Base-by-base conservation (phyloP, 2,888 invertebrate genomes). In the Lepidocyrtinus sp. region DNA sequence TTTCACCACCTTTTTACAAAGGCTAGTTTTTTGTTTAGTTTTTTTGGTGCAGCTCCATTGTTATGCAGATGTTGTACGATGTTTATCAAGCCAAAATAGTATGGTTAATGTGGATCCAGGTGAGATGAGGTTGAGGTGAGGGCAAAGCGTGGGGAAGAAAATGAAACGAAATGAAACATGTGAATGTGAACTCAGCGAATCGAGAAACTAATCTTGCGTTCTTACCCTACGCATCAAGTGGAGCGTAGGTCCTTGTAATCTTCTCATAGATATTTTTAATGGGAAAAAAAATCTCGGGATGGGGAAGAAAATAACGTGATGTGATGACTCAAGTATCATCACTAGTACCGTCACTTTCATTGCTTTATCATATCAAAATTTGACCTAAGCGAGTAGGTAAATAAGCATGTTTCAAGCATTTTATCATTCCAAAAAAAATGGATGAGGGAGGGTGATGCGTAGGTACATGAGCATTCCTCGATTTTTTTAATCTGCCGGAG, bases 311-410 rank as follows among this genome's bases (percentile, higher is more conserved):
- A 27, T 45, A 22, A 17, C 7, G 26, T 64, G 15, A 22, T 27
- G n/a, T 46, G 73, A 73, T 73, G 73, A 72, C 24, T 67, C 73
- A 73, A 73, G 64, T 65, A 73, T 26, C 73, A 64, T 73, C 64
- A 72, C 45, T 46, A 72, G 25, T 26, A 26, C 63, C 24, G 50
- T 73, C 64, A 22, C 25, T 17, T 61, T 19, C 46, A 72, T 24
- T 17, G 24, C 63, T 50, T 50, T 50, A 50, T 50, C 50, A 50
- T 50, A 50, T 50, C 50, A 50, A 50, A n/a, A 50, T 50, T n/a
- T 17, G 50, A 50, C 50, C 50, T 50, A 50, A 50, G 50, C 50
- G 17, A 17, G 50, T 50, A 50, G 50, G 50, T 50, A 50, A 50
- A 50, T 50, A 50, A 50, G n/a, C 50, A 15, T 17, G 12, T 50